Percentiles rank a stretch among this genome's conserved stretches.
Evolutionary conservation across 2,888 invertebrate genomes (phyloP).

Genomic region (Capitulum mitella): DNA sequence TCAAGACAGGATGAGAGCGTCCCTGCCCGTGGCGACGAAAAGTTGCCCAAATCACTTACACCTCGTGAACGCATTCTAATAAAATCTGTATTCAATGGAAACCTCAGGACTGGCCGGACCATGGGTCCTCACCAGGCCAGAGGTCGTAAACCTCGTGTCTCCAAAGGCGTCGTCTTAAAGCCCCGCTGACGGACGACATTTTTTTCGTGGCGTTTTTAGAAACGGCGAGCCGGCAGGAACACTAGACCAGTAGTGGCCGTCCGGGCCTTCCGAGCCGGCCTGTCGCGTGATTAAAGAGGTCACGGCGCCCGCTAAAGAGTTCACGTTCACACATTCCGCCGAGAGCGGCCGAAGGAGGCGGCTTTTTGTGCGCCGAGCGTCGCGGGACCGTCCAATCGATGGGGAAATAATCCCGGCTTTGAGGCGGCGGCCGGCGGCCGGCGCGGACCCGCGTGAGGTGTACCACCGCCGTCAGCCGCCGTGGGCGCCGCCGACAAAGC

Average conservation of each 20-base stretch:
- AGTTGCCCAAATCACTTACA: neutral
- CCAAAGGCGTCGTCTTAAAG: neutral
- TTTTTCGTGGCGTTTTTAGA: neutral
- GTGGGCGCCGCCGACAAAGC: neutral
- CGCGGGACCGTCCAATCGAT: neutral
- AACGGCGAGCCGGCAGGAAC: neutral
- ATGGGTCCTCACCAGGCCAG: neutral
- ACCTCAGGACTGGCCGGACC: neutral
- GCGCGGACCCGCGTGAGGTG: neutral
- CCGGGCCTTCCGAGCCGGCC: neutral
- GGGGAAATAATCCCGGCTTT: neutral
- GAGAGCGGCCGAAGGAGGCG: neutral
- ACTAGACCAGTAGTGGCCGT: neutral
- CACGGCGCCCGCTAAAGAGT: neutral
- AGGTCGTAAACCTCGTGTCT: neutral
- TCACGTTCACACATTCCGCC: neutral
- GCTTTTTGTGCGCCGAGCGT: neutral
- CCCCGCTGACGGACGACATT: neutral
- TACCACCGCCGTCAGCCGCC: neutral
- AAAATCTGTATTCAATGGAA: neutral
- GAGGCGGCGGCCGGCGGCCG: neutral
- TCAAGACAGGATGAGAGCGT: neutral
- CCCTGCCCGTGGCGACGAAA: neutral
- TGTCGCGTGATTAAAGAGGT: neutral
- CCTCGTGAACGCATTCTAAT: neutral